Percentiles rank a stretch among this genome's conserved stretches.
These are phyloP conservation scores for Lasioglossum oenotherae DNA, from an alignment of 2,888 invertebrate genomes.

Conservation along the genomic window DNA sequence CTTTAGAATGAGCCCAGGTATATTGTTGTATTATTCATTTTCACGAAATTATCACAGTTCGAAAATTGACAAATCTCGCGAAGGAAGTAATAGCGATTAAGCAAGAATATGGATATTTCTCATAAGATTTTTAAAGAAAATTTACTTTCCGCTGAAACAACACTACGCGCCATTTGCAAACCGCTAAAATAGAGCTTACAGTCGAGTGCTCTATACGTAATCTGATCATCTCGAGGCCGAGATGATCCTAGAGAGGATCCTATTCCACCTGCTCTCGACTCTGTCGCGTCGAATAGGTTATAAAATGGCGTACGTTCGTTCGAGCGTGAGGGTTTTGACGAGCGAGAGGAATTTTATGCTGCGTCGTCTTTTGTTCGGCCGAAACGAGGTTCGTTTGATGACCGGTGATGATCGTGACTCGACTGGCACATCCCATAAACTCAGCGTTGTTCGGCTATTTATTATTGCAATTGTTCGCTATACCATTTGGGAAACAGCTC, in stretches of 20 bases:
- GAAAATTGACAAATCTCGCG: too few species aligned
- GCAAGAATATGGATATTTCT: too few species aligned
- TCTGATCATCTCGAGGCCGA: not conserved
- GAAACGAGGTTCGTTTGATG: not conserved
- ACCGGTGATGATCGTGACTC: not conserved
- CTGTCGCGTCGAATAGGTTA: not conserved
- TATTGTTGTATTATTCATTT: too few species aligned
- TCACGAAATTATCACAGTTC: too few species aligned
- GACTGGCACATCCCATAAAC: not conserved
- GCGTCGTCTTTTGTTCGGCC: not conserved
- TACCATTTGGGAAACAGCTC: too few species aligned
- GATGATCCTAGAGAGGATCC: not conserved
- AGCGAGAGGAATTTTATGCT: not conserved
- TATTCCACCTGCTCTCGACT: not conserved
- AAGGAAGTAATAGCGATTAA: too few species aligned
- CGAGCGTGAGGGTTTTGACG: not conserved
- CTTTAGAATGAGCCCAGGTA: too few species aligned
- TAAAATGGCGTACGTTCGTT: not conserved
- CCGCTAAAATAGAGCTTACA: not conserved
- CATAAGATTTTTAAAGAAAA: not conserved
- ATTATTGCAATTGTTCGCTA: not conserved
- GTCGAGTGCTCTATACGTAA: not conserved
- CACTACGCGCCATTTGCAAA: not conserved
- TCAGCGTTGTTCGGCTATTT: not conserved
- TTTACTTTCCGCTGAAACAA: not conserved